Evolutionary conservation across 2,797 vertebrate genomes (phyloP), one percentile per base, ranked within the genome.

Genomic region (Enteromius afrohamiltoni): DNA sequence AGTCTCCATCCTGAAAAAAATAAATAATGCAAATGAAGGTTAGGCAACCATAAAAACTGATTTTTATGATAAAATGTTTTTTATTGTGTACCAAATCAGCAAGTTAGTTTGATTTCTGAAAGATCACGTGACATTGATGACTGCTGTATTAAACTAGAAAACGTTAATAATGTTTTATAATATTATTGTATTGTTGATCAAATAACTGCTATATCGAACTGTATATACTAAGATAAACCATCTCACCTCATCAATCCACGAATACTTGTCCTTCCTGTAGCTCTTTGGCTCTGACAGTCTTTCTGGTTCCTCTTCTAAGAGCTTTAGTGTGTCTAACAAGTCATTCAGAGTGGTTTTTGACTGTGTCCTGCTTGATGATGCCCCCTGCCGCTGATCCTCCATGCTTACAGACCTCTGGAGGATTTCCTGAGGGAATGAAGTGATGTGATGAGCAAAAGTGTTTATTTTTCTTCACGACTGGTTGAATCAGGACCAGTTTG

Each of bases 301-400:
- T 91, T 96, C 94, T 0, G 97, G 96, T 77, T 96, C 96, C 82
- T 96, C 96, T 89, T 99, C 98, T 49, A 99, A 84, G 75, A 97
- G 93, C 91, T 93, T 95, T 34, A 99, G 91, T 0, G 96, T 97
- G 92, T 98, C 97, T 88, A 99, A 92, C 85, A 99, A 94, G 79
- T 98, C 96, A 0, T 91, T 95, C 26, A 99, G 94, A 0, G 96
- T 96, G 21, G 92, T 96, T 87, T 95, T 96, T 80, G 96, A 95
- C 11, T 92, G 94, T 67, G 93, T 78, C 62, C 93, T 92, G 89
- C 92, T 94, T 68, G 89, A 90, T n/a, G 1, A 81, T 16, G 85
- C 87, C 85, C 81, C 83, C 85, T 23, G 85, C 70, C 90, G 93
- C 86, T 92, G 90, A 6, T 94, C 96, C 85, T 96, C 94, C 0